Evolutionary conservation across 2,888 invertebrate genomes (phyloP).

Genomic region (Andrena marginata): DNA sequence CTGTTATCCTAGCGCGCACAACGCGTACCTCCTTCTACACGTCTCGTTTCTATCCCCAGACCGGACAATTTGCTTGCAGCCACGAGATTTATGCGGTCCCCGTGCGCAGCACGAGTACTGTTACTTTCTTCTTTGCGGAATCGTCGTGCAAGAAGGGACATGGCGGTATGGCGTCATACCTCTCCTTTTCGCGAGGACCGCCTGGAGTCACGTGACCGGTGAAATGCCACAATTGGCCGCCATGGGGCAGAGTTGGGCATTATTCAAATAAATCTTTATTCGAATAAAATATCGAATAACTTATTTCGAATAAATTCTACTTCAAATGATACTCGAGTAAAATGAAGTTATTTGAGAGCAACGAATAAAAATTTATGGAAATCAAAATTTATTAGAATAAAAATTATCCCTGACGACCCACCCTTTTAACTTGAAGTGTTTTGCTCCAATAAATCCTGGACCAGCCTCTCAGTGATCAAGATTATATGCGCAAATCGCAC

Average conservation of each 20-base stretch:
- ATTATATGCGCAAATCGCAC: too few relatives aligned
- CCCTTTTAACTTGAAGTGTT: too few relatives aligned
- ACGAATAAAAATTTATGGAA: too few relatives aligned
- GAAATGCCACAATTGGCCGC: too few relatives aligned
- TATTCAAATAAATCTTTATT: too few relatives aligned
- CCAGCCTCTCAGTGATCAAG: too few relatives aligned
- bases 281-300: neutral
- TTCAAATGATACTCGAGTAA: too few relatives aligned
- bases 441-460: too few relatives aligned
- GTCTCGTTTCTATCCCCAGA: conserved; percentile 75
- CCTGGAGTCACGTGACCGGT: neutral
- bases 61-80: conserved; percentile 81
- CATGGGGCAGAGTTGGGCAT: too few relatives aligned
- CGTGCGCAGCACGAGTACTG: conserved; percentile 77
- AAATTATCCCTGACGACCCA: too few relatives aligned
- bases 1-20: conserved; percentile 73
- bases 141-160: conserved; percentile 52
- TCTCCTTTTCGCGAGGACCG: neutral
- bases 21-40: conserved; percentile 56
- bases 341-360: too few relatives aligned
- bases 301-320: neutral
- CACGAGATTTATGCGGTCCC: conserved; percentile 79
- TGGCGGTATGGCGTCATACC: conserved; percentile 6
- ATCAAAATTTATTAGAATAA: too few relatives aligned
- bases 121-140: conserved; percentile 77